phyloP scores from a whole-genome alignment of 2,797 vertebrate species.

The Lagorchestes hirsutus region DNA sequence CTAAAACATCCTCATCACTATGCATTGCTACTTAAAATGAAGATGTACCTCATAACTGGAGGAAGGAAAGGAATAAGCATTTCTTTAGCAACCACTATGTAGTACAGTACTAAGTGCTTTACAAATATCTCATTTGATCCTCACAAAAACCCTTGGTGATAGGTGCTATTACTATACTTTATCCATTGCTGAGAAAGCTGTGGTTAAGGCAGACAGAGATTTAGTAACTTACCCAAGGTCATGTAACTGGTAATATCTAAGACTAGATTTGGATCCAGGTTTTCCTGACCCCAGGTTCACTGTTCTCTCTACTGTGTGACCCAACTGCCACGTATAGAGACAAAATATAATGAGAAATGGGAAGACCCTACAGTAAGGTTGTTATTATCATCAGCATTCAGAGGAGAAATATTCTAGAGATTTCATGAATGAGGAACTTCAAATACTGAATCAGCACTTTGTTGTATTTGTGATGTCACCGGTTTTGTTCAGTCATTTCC shows the following conservation, averaged over 20 bases:
- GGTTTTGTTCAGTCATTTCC: too few species aligned
- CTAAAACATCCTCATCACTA: neutral
- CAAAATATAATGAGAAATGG: neutral
- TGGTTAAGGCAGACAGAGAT: neutral
- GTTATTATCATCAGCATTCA: neutral
- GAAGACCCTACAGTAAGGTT: neutral
- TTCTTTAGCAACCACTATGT: neutral
- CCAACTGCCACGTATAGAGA: neutral
- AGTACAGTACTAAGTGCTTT: neutral
- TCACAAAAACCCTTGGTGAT: neutral
- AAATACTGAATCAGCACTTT: neutral
- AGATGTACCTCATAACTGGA: neutral
- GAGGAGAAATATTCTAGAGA: neutral
- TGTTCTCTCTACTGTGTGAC: neutral
- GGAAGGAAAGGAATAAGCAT: neutral
- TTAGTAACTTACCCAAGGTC: neutral
- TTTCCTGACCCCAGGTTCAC: neutral
- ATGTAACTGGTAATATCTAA: neutral
- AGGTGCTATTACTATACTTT: neutral
- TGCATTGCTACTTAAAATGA: neutral
- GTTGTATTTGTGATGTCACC: neutral
- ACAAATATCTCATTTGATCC: neutral
- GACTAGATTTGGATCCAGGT: neutral
- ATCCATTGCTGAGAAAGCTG: neutral
- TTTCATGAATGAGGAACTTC: neutral